These are phyloP conservation scores for Urocitellus parryii DNA, from an alignment of 2,113 vertebrate species.

Conservation along the genomic window DNA sequence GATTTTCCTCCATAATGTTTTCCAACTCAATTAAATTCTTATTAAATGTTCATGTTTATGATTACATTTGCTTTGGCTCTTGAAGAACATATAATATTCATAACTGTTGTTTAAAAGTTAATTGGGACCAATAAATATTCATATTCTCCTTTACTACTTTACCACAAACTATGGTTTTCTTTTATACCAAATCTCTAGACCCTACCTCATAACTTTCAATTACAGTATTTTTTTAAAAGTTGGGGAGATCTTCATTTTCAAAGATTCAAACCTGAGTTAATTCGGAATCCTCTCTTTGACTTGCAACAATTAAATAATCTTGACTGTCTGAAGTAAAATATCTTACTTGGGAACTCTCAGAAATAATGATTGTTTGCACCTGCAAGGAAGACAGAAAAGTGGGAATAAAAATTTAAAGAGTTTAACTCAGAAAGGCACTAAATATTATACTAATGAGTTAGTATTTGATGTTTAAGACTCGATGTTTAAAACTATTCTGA, in stretches of 20 bases:
- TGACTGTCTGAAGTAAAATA: conserved; percentile 89
- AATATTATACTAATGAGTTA: not conserved
- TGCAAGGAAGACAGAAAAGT: conserved; percentile 78
- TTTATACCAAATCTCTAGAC: no score
- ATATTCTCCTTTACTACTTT: no score
- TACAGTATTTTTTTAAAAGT: not conserved
- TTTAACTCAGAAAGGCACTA: not conserved
- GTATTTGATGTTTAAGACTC: not conserved
- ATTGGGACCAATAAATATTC: no score
- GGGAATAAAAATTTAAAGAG: conserved; percentile 43
- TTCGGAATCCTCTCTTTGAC: conserved; percentile 85
- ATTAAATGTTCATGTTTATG: no score
- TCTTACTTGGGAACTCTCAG: conserved; percentile 88
- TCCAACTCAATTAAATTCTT: no score
- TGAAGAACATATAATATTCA: no score
- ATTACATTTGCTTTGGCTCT: no score
- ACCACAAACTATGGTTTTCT: no score
- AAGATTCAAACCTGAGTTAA: conserved; percentile 87
- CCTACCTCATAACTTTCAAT: not conserved
- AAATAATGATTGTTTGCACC: conserved; percentile 91
- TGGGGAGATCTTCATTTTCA: not conserved
- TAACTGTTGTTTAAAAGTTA: no score
- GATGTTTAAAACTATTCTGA: not conserved
- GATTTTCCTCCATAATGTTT: no score
- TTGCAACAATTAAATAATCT: conserved; percentile 93